A percentile compares a stretch with the other conserved stretches of the same genome.
Evolutionary conservation across 2,797 vertebrate species (phyloP).

Genomic region (Synaphobranchus kaupii): DNA sequence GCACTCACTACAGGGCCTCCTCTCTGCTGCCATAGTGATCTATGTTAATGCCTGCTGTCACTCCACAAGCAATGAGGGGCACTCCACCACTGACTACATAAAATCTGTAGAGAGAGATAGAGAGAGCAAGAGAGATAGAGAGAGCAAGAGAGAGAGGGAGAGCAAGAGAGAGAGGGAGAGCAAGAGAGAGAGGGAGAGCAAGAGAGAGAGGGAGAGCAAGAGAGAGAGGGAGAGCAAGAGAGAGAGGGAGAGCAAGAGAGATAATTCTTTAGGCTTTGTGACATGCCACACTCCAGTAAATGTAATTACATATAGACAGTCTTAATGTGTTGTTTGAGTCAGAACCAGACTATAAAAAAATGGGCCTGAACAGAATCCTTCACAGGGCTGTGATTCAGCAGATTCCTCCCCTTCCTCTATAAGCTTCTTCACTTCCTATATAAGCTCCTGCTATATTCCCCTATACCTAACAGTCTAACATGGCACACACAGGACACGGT

Average conservation of each 20-base stretch:
- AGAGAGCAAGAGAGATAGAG: not conserved
- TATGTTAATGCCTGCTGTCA: constrained; percentile 86
- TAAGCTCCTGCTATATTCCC: not conserved
- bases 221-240: not conserved
- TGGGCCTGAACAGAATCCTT: not conserved
- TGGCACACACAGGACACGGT: no score
- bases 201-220: no score
- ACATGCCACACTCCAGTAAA: constrained; percentile 4
- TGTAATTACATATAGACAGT: not conserved
- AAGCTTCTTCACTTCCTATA: not conserved
- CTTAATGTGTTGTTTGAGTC: not conserved
- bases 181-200: not conserved
- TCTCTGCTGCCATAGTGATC: constrained; percentile 90
- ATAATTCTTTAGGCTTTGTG: not conserved
- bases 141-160: not conserved
- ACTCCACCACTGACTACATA: constrained; percentile 89
- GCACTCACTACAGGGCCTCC: constrained; percentile 85
- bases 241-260: not conserved
- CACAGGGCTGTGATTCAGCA: not conserved
- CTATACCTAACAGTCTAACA: not conserved
- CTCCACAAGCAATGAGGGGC: constrained; percentile 88
- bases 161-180: not conserved
- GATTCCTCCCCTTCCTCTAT: not conserved
- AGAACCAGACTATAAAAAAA: not conserved
- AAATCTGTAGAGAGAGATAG: constrained; percentile 73